phyloP scores from a whole-genome alignment of 2,888 invertebrate species.

The Alitta virens region DNA sequence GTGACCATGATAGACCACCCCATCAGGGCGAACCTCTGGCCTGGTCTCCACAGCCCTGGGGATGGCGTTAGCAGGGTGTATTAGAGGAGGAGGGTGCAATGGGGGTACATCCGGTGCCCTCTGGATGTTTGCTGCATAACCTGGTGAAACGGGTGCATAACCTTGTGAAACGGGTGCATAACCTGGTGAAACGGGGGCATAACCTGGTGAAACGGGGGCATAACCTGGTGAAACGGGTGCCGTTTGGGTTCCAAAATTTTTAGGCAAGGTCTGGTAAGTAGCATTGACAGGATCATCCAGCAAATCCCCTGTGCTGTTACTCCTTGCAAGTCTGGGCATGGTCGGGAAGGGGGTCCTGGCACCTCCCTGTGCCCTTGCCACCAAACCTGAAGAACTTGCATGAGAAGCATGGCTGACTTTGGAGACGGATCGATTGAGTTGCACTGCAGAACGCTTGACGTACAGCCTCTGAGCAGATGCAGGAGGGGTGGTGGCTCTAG shows the following conservation, averaged over 20 bases:
- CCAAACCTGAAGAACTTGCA: not conserved
- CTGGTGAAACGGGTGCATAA: too few relatives aligned
- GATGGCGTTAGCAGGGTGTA: not conserved
- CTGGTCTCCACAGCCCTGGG: not conserved
- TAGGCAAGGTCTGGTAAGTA: not conserved
- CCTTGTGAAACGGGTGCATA: not conserved
- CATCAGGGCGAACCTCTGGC: not conserved
- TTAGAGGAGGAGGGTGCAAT: not conserved
- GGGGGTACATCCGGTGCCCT: not conserved
- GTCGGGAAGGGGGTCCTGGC: not conserved
- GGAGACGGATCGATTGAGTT: not conserved
- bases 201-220: not conserved
- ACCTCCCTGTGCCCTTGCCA: not conserved
- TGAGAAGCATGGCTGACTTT: not conserved
- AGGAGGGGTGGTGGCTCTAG: not conserved
- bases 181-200: too few relatives aligned
- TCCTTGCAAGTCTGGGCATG: slow-evolving; percentile 2
- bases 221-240: too few relatives aligned
- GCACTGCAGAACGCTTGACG: not conserved
- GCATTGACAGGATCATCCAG: not conserved
- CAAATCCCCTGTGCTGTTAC: slow-evolving; percentile 9
- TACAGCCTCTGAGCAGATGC: not conserved
- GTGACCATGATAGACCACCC: not conserved
- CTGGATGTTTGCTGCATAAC: too few relatives aligned
- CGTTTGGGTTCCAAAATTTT: not conserved